Evolutionary conservation across 2,888 invertebrate genomes (phyloP).

Genomic region (Charanyca ferruginea): DNA sequence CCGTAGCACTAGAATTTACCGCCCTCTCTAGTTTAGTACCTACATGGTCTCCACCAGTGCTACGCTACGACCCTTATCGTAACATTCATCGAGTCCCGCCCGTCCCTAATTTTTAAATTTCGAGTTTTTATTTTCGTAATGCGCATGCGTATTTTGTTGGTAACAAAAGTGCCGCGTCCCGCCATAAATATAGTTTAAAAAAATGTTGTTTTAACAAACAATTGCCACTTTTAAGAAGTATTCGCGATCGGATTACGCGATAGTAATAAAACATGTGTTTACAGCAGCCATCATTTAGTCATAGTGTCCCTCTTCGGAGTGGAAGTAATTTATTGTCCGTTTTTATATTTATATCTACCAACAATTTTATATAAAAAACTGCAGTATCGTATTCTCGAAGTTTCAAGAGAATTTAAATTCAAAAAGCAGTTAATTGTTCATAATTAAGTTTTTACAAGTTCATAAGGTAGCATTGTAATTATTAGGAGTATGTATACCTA

Average conservation of each 20-base stretch:
- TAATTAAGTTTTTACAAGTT: constrained; percentile 9
- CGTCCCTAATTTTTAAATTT: too few relatives aligned
- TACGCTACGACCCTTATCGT: constrained; percentile 20
- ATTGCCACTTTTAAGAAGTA: constrained; percentile 6
- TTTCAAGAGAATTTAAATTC: not conserved
- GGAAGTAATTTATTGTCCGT: constrained; percentile 20
- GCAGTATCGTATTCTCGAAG: too few relatives aligned
- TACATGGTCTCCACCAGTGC: constrained; percentile 16
- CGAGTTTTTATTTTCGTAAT: not conserved
- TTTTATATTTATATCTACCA: constrained; percentile 12
- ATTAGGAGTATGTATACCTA: not conserved
- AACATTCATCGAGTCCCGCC: not conserved
- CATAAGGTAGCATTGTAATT: not conserved
- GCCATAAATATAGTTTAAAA: constrained; percentile 11
- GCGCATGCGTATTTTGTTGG: not conserved
- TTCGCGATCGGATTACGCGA: constrained; percentile 42
- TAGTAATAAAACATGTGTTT: constrained; percentile 41
- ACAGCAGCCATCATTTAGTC: constrained; percentile 35
- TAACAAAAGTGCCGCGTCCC: not conserved
- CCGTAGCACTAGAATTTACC: constrained; percentile 36
- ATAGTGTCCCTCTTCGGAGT: not conserved
- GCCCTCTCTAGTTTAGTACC: not conserved
- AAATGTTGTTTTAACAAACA: constrained; percentile 21
- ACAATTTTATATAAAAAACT: not conserved
- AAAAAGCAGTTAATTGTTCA: not conserved